Percentiles rank a stretch among this genome's conserved stretches.
Evolutionary conservation across 1,140 invertebrate genomes (phyloP).

Genomic region (Phocides pigmalion): DNA sequence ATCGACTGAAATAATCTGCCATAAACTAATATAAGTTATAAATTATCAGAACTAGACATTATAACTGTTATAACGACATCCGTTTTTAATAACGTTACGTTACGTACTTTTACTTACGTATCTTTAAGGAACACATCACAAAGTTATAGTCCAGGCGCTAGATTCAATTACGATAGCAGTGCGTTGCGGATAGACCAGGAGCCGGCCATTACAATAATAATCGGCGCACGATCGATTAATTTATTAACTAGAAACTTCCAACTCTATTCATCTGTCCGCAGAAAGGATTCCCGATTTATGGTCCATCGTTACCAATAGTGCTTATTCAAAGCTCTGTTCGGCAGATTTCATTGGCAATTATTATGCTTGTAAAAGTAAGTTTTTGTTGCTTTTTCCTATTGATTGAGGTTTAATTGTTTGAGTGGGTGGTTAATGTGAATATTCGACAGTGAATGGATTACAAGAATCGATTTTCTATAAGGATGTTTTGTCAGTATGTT

Average conservation of each 20-base stretch:
- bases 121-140: slow-evolving; percentile 7
- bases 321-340: slow-evolving; percentile 30
- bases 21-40: too few species aligned
- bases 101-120: too few species aligned
- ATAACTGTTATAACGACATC: too few species aligned
- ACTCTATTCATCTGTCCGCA: slow-evolving; percentile 58
- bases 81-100: slow-evolving; percentile 4
- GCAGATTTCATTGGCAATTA: slow-evolving; percentile 32
- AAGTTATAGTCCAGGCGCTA: slow-evolving; percentile 36
- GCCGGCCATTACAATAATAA: slow-evolving; percentile 72
- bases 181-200: slow-evolving; percentile 51
- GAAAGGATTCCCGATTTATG: slow-evolving; percentile 42
- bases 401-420: slow-evolving; percentile 11
- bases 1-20: too few species aligned
- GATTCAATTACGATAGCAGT: slow-evolving; percentile 75
- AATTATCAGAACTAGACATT: too few species aligned
- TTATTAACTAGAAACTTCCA: slow-evolving; percentile 57
- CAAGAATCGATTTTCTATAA: too few species aligned
- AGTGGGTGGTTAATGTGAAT: neutral
- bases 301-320: slow-evolving; percentile 15
- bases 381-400: slow-evolving; percentile 11
- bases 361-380: slow-evolving; percentile 18
- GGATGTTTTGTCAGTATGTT: too few species aligned
- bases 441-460: neutral
- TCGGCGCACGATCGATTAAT: slow-evolving; percentile 73